phyloP scores from a whole-genome alignment of 2,888 invertebrate species.

The Drosophila ezoana region DNA sequence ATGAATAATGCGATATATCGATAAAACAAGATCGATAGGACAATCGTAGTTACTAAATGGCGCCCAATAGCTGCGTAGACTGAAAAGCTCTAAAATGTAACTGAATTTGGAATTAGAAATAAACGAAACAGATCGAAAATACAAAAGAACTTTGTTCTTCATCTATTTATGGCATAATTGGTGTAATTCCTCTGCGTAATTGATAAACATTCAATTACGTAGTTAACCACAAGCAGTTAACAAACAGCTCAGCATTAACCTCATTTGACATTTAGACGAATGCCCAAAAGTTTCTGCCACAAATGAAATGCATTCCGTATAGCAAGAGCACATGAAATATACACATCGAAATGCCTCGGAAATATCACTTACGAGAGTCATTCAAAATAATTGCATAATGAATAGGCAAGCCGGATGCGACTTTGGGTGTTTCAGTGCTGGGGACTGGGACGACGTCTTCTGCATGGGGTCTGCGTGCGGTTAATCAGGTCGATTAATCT shows the following conservation, averaged over 20 bases:
- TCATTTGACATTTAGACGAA: slow-evolving; percentile 15
- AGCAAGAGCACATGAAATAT: slow-evolving; percentile 34
- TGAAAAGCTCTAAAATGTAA: neutral
- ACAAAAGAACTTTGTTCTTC: neutral
- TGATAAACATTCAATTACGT: neutral
- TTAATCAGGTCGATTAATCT: slow-evolving; percentile 81
- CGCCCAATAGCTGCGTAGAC: neutral
- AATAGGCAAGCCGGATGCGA: slow-evolving; percentile 58
- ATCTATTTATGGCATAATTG: neutral
- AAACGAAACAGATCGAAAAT: neutral
- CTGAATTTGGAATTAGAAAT: neutral
- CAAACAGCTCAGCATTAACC: slow-evolving; percentile 5
- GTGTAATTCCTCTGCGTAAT: slow-evolving; percentile 3
- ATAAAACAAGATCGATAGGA: slow-evolving; percentile 12
- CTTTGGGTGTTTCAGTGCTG: slow-evolving; percentile 1
- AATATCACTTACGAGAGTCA: slow-evolving; percentile 81
- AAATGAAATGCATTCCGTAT: slow-evolving; percentile 32
- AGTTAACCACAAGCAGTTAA: neutral
- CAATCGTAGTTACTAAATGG: neutral
- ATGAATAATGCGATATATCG: slow-evolving; percentile 17
- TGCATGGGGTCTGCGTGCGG: slow-evolving; percentile 50
- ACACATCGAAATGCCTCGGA: slow-evolving; percentile 50
- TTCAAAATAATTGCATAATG: slow-evolving; percentile 83
- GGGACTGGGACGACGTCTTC: neutral
- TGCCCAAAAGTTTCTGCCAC: neutral